Base-by-base conservation (phyloP, 2,888 invertebrate species). In the Trachelus tabidus region DNA sequence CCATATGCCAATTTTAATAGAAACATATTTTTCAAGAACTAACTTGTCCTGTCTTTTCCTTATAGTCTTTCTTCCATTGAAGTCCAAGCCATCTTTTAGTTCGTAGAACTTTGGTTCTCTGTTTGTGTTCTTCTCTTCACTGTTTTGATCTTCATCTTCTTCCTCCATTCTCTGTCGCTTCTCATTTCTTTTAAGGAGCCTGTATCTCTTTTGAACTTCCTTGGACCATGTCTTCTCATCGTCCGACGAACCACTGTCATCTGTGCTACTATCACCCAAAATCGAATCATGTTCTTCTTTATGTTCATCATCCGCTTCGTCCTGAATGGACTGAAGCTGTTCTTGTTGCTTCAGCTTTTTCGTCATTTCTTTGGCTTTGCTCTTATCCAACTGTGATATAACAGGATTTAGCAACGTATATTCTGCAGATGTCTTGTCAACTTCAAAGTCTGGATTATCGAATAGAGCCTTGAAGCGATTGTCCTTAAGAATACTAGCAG, bases 391-490 rank as follows among this genome's bases (percentile, higher is more conserved):
- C 85, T 96, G 95, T 56, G 97, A 96, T 68, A 98, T 93, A 6
- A 98, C 97, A 33, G 98, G 98, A 91, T 98, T 98, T 33, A 98
- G 92, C 80, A 98, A 93, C 85, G 95, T 94, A 91, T 95, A 99
- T 89, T 98, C 98, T 87, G 97, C 97, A 75, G 97, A 95, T 88
- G 95, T 95, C 86, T 94, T 96, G 90, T 98, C 97, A 78, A 99
- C 96, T 92, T 98, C 95, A 91, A 97, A 99, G 89, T 98, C 97
- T 15, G 97, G 95, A 92, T 99, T 97, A 85, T 94, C 95, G 92
- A 99, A 99, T 90, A 99, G 92, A 1, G 94, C 95, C 89, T 96
- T 96, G 92, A 99, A 99, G 86, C 99, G 94, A 82, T 96, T 94
- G 91, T 99, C 99, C 86, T 95, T 94, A 79, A 99, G 93, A 23